These are phyloP conservation scores for Tetragonula clypearis DNA, from an alignment of 1,140 invertebrate genomes.

Conservation along the genomic window DNA sequence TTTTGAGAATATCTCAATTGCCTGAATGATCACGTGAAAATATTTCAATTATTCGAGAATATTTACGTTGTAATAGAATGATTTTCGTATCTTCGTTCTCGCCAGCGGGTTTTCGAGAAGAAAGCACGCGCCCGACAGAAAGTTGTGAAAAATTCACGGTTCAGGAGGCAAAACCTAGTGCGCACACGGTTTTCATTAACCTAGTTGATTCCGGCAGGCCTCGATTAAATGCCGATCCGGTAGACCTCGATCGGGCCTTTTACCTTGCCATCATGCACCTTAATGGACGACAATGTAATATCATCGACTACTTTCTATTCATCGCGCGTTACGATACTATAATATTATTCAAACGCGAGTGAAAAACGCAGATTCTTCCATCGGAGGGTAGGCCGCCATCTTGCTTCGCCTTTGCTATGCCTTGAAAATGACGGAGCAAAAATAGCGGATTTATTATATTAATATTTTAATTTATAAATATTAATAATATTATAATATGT, in stretches of 20 bases:
- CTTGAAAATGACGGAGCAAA: neutral
- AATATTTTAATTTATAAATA: no score
- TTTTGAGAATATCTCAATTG: no score
- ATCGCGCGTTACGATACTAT: neutral
- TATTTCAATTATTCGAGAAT: no score
- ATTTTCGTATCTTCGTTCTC: neutral
- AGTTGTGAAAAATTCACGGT: constrained; percentile 38
- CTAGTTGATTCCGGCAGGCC: constrained; percentile 36
- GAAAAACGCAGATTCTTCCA: neutral
- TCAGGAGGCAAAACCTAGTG: constrained; percentile 15
- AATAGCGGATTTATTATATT: neutral
- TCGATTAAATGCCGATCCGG: constrained; percentile 32
- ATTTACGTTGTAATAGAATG: neutral
- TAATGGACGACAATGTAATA: neutral
- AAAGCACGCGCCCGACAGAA: neutral
- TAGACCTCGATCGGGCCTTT: constrained; percentile 29
- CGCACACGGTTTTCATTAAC: constrained; percentile 34
- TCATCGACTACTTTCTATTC: neutral
- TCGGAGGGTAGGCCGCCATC: neutral
- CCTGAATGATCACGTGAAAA: no score
- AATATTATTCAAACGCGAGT: neutral
- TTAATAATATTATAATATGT: no score
- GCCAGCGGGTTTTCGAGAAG: neutral
- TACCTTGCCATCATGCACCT: neutral
- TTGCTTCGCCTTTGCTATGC: neutral